These are phyloP conservation scores for Euspilapteryx auroguttella DNA, from an alignment of 2,888 invertebrate genomes.

Conservation along the genomic window DNA sequence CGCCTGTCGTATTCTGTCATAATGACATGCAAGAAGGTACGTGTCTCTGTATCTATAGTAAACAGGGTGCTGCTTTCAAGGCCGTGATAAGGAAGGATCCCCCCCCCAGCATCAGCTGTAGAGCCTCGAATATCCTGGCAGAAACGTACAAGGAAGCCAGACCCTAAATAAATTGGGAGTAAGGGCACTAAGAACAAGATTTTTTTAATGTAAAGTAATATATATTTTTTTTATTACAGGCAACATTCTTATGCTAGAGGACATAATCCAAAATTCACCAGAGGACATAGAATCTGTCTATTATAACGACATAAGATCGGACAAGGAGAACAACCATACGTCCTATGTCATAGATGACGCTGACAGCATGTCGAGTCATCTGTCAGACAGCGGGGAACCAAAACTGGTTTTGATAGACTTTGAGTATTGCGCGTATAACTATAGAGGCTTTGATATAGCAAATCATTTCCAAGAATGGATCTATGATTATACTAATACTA, in stretches of 20 bases:
- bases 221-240: slow-evolving; percentile 19
- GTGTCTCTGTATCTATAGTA: too few relatives aligned
- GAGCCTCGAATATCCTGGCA: too few relatives aligned
- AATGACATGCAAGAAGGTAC: slow-evolving; percentile 93
- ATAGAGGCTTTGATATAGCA: slow-evolving; percentile 90
- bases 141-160: too few relatives aligned
- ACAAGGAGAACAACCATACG: too few relatives aligned
- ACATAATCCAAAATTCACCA: slow-evolving; percentile 10
- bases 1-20: slow-evolving; percentile 91
- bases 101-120: too few relatives aligned
- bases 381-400: slow-evolving; percentile 51
- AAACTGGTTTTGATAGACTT: slow-evolving; percentile 85
- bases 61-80: too few relatives aligned
- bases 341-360: slow-evolving; percentile 30
- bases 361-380: slow-evolving; percentile 27
- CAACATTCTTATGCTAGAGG: slow-evolving; percentile 58
- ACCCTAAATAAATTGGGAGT: too few relatives aligned
- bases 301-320: too few relatives aligned
- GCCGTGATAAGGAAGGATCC: too few relatives aligned
- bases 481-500: slow-evolving; percentile 81
- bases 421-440: slow-evolving; percentile 93
- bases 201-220: too few relatives aligned
- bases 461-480: slow-evolving; percentile 95
- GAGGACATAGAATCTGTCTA: too few relatives aligned
- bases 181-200: too few relatives aligned